Base-by-base conservation (phyloP, 2,888 invertebrate genomes). In the Polia nebulosa region DNA sequence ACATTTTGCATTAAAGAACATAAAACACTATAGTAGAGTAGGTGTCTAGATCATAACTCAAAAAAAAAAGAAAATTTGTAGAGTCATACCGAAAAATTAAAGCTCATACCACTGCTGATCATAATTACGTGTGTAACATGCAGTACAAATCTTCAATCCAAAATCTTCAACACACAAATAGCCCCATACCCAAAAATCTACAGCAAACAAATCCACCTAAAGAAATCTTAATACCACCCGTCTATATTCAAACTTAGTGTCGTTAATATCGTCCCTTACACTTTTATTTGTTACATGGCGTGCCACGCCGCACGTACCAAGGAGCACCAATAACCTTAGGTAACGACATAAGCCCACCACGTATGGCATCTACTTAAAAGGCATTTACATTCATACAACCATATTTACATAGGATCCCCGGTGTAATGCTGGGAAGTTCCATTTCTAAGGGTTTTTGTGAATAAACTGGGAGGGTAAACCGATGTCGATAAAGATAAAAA, bases 381-480 rank as follows among this genome's bases (percentile, higher is more conserved):
- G 86, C 94, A 94, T 95, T 95, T 95, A 93, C 94, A 95, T 95
- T 95, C 95, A 95, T 95, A 95, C 93, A 93, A 91, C 91, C 92
- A 91, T 94, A 94, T 95, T 95, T 95, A 94, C 94, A 93, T 95
- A 93, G 88, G 90, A 91, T 90, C 90, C 93, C 90, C 87, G 79
- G 89, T 90, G 90, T 91, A 91, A 92, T 86, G 89, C 88, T 84
- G 83, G 85, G 83, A 88, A 90, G 89, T 90, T 88, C 83, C 85
- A 83, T 86, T 89, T 86, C 87, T 85, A 84, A 86, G 81, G 88
- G 87, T 85, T 86, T 88, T 86, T 74, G 85, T 84, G 81, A 84
- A 85, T 82, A 82, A 79, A 80, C 82, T 72, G 53, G 67, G 57
- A 74, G 83, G 82, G 82, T 80, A 78, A 78, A 72, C 79, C 73